Base-by-base conservation (phyloP, 1,140 invertebrate species). In the Drosophila mayri region DNA sequence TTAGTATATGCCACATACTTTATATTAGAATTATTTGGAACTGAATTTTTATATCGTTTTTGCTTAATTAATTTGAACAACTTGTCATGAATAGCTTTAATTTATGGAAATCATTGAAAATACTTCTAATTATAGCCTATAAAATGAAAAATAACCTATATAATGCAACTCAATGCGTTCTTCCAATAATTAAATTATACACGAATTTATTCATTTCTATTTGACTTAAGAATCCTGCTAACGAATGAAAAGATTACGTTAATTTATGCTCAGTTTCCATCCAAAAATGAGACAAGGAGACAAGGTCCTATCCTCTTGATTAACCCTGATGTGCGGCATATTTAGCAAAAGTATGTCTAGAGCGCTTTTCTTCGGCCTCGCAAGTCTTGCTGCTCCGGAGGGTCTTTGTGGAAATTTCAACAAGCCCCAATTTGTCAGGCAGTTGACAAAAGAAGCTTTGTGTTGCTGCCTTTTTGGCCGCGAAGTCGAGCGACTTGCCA, bases 371-470 rank as follows among this genome's bases (percentile, higher is more conserved):
- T 38, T 37, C 18, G 35, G 10, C 20, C 25, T 10, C 49, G 14
- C 32, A 3, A n/a, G 57, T 9, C 50, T 38, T 7, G 7, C 40
- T 62, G 12, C 49, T 32, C 40, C 28, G 38, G n/a, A 41, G 55
- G 46, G 35, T 52, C 73, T 76, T 75, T 84, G 64, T 73, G 66
- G 54, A 50, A 74, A 87, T 78, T 76, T 84, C 63, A 62, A 67
- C 54, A 61, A 67, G 50, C 85, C 63, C 63, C 81, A 90, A 88
- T 88, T 90, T 90, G 85, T 88, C 85, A 88, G 65, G 60, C 58
- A 60, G 72, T 77, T 88, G 84, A 88, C 84, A 73, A 88, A 88
- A 83, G 72, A 78, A 66, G 81, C 74, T 78, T 88, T 90, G 81
- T 90, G 85, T 84, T 84, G 72, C 76, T 61, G 57, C 49, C 70